Percentiles rank a stretch among this genome's conserved stretches.
Evolutionary conservation across 2,888 invertebrate species (phyloP).

Genomic region (Smittia sp.): DNA sequence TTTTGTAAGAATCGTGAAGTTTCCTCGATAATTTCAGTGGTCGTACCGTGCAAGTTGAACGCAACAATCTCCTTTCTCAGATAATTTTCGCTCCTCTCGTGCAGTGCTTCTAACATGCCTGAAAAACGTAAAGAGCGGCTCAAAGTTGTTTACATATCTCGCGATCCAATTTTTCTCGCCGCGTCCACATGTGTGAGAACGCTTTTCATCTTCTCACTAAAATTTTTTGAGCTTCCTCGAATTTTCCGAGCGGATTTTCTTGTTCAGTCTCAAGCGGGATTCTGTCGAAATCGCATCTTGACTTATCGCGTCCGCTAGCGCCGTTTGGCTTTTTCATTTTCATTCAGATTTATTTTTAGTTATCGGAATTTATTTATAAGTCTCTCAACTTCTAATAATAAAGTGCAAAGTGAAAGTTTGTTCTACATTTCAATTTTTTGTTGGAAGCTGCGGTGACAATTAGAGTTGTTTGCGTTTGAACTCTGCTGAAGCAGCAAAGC

Average conservation of each 20-base stretch:
- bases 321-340: not conserved
- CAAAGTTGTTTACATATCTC: conserved; percentile 31
- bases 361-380: not conserved
- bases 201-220: conserved; percentile 1
- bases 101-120: not conserved
- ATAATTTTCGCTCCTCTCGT: not conserved
- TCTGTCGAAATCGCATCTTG: conserved; percentile 14
- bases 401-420: not conserved
- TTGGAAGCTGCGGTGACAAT: too few relatives aligned
- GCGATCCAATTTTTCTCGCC: not conserved
- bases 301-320: not conserved
- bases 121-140: too few relatives aligned
- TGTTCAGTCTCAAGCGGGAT: conserved; percentile 17
- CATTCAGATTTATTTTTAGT: conserved; percentile 6
- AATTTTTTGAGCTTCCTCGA: not conserved
- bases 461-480: too few relatives aligned
- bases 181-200: not conserved
- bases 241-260: conserved; percentile 17
- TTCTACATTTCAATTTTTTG: not conserved
- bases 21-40: too few relatives aligned
- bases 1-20: too few relatives aligned
- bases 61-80: not conserved
- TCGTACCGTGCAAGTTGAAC: too few relatives aligned
- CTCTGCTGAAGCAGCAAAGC: too few relatives aligned
- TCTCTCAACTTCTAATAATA: not conserved